phyloP scores from a whole-genome alignment of 2,113 vertebrate genomes.

The Nanger granti region DNA sequence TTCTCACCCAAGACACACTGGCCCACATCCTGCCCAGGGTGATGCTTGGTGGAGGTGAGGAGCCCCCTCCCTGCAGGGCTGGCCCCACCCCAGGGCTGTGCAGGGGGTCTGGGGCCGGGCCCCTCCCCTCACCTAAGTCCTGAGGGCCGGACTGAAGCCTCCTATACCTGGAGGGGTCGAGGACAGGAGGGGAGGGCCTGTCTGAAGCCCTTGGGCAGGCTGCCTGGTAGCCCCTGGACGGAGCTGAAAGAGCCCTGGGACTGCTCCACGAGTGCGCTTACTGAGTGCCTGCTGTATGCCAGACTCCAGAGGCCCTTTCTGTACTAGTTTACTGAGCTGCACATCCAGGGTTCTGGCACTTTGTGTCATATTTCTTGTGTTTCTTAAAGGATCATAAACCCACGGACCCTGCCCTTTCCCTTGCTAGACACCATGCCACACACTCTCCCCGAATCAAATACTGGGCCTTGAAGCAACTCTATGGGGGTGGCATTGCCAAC shows the following conservation, averaged over 20 bases:
- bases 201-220: neutral
- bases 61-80: neutral
- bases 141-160: accelerated
- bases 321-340: neutral
- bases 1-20: neutral
- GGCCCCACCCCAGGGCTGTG: neutral
- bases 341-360: neutral
- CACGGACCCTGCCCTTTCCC: neutral
- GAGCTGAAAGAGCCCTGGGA: neutral
- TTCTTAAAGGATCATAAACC: neutral
- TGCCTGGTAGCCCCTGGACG: neutral
- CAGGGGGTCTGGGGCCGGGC: neutral
- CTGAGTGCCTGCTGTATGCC: neutral
- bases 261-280: too few species aligned
- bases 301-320: neutral
- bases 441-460: accelerated
- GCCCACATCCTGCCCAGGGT: neutral
- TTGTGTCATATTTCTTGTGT: neutral
- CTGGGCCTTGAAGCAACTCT: neutral
- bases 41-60: neutral
- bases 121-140: neutral
- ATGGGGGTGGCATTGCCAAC: neutral
- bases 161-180: neutral
- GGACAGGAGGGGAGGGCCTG: too few species aligned
- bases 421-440: neutral